Conservation (phyloP, 2,113 vertebrate genomes). For the Elephas maximus region DNA sequence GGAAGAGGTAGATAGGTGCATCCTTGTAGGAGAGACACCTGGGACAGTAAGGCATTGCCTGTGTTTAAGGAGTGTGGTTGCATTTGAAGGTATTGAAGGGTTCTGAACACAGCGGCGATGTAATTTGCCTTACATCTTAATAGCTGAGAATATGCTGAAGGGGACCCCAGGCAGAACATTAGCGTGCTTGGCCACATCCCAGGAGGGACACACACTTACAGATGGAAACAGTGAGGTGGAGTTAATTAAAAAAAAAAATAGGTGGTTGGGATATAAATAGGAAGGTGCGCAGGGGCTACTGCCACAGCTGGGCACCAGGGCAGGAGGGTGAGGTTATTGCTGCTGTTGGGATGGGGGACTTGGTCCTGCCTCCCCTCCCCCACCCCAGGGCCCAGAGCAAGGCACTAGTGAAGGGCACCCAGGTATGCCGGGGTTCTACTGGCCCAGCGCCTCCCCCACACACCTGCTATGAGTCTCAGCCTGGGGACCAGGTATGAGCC, state of each 20-base stretch:
- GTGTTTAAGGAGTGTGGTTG: neutral
- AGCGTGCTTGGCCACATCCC: neutral
- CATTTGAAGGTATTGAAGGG: neutral
- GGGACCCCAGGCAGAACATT: too few species aligned
- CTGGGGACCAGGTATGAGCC: neutral
- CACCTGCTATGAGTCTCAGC: neutral
- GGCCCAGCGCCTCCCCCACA: neutral
- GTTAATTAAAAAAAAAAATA: slow-evolving; percentile 79
- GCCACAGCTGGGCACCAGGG: neutral
- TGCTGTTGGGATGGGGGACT: slow-evolving; percentile 32
- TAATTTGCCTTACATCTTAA: neutral
- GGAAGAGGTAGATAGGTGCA: too few species aligned
- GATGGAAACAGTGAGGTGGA: neutral
- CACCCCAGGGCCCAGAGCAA: slow-evolving; percentile 73
- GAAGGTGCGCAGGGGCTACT: neutral
- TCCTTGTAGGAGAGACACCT: neutral
- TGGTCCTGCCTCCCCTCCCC: slow-evolving; percentile 30
- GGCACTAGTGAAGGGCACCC: slow-evolving; percentile 79
- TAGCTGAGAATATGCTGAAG: neutral
- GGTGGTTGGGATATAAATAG: slow-evolving; percentile 27
- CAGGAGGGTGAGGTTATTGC: slow-evolving; percentile 69
- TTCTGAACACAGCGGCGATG: neutral
- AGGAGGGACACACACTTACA: slow-evolving; percentile 14
- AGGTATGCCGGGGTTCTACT: neutral
- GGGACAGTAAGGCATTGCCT: neutral